Evolutionary conservation across 2,888 invertebrate genomes (phyloP), one percentile per base, ranked within the genome.

Genomic region (Lithodes maja): DNA sequence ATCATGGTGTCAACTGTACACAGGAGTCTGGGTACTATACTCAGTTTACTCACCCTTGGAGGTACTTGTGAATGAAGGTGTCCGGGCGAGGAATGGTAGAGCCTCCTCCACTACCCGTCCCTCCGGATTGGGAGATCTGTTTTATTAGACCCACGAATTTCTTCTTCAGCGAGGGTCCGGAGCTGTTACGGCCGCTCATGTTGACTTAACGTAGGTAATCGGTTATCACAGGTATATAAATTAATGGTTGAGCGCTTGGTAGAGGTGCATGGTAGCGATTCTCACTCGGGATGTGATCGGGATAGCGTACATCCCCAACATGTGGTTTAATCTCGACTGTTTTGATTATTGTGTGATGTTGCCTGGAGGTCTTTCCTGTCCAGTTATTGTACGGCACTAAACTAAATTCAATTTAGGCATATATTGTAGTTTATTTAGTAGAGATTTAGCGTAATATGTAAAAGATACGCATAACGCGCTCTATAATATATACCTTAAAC

Each of bases 1-100:
- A 33, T 33, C 33, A 33, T 33, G 33, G 33, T 33, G 33, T 33
- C 33, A 33, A 33, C 33, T 33, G 33, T 33, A 33, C 33, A 33
- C 33, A 33, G 33, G 33, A 33, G 33, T 33, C 33, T 33, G 33
- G 33, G 33, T 33, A 33, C 33, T 33, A 33, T 33, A 33, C 33
- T 33, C 33, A 33, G 33, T 33, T 33, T 17, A 91, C 91, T 90
- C 83, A 91, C 91, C 91, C 91, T 71, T 90, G 90, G 12, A 91
- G 84, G 85, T 91, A 91, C 83, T 91, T 91, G 82, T 91, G 90
- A 84, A 91, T 91, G 88, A 91, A 91, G 74, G 91, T 91, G 77
- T 91, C 90, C 15, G 91, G 91, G n/a, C 91, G 74, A 17, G 87
- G 74, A 12, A 85, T 83, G 69, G 85, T 79, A 49, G 77, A 74